A percentile compares a stretch with the other conserved stretches of the same genome.
phyloP scores from a whole-genome alignment of 1,140 invertebrate genomes.

The Zeugodacus cucurbitae region DNA sequence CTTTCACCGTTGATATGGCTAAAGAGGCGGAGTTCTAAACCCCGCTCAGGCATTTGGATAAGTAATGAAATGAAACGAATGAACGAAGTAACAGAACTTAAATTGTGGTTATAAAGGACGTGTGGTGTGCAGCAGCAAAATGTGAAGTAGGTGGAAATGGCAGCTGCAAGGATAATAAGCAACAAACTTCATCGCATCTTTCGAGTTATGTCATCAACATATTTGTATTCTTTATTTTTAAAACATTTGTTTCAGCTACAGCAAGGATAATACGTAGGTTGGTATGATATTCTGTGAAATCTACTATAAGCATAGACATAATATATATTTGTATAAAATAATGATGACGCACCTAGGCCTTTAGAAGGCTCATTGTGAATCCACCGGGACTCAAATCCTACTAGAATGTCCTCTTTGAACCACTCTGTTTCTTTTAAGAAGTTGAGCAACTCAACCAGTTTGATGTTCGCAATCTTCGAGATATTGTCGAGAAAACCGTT shows the following conservation, averaged over 20 bases:
- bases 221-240: neutral
- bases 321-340: too few species aligned
- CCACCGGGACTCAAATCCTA: too few species aligned
- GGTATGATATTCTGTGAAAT: too few species aligned
- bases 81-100: neutral
- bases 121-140: neutral
- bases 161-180: neutral
- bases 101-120: neutral
- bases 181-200: neutral
- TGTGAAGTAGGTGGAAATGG: neutral
- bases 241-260: neutral
- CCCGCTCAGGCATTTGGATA: slow-evolving; percentile 1
- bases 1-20: slow-evolving; percentile 22
- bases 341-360: too few species aligned
- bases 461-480: too few species aligned
- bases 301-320: too few species aligned
- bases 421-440: too few species aligned
- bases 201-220: neutral
- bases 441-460: too few species aligned
- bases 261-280: too few species aligned
- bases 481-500: too few species aligned
- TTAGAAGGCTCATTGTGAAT: too few species aligned
- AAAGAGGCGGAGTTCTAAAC: slow-evolving; percentile 31
- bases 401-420: too few species aligned
- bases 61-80: slow-evolving; percentile 11